Evolutionary conservation across 2,113 vertebrate genomes (phyloP).

Genomic region (Oxyura jamaicensis): DNA sequence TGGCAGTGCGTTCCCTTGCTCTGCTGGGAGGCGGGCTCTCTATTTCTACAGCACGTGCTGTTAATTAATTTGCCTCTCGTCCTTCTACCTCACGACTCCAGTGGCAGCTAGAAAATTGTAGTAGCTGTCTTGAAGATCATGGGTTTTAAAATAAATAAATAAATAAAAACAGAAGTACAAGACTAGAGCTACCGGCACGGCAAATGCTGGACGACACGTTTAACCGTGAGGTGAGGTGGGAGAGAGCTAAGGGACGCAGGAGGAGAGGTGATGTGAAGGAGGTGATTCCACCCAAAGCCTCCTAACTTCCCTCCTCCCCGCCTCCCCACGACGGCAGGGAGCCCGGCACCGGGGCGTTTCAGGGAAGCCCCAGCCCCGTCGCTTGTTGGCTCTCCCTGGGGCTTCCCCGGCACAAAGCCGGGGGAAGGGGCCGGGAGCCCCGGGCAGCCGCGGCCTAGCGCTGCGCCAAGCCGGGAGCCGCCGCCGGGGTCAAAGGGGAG

Average conservation of each 20-base stretch:
- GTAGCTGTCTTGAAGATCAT: neutral
- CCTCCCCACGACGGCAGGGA: neutral
- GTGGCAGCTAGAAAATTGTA: neutral
- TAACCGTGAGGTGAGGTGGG: neutral
- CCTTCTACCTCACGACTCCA: neutral
- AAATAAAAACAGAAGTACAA: neutral
- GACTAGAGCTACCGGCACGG: neutral
- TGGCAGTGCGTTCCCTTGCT: neutral
- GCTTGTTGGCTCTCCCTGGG: neutral
- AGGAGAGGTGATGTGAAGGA: neutral
- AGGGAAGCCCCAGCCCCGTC: neutral
- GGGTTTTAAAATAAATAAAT: neutral
- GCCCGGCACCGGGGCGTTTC: neutral
- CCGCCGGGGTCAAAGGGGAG: neutral
- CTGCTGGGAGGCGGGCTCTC: neutral
- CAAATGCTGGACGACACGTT: neutral
- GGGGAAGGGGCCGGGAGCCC: too few species aligned
- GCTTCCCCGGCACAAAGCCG: neutral
- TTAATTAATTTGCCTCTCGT: neutral
- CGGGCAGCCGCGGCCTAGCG: neutral
- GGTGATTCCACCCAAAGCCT: neutral
- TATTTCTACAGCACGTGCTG: neutral
- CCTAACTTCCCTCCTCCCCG: neutral
- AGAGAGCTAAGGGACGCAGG: neutral
- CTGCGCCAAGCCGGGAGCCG: neutral